Base-by-base conservation (phyloP, 2,113 vertebrate genomes). In the Caranx melampygus region DNA sequence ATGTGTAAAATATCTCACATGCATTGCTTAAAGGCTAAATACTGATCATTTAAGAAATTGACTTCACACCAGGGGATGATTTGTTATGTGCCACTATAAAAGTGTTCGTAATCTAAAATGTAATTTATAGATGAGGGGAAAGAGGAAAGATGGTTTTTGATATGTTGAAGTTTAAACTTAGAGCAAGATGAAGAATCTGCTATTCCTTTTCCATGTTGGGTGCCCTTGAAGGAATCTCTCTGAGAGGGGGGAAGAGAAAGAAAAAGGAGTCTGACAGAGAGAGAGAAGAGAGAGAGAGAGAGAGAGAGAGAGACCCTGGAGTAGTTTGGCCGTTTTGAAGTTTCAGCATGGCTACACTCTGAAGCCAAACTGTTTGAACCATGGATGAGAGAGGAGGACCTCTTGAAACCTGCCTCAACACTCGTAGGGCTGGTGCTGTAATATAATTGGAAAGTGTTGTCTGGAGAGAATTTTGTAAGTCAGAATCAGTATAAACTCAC, bases 351-450 rank as follows among this genome's bases (percentile, higher is more conserved):
- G 75, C 75, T 54, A 57, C 78, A 72, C 84, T 91, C 82, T 88
- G 84, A 92, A 86, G 87, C 71, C 71, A 75, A 77, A 81, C 73
- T 83, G 84, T 90, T 92, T 89, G 87, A 92, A 89, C 83, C 82
- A 34, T 62, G 75, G 64, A 80, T 51, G 75, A 82, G 66, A 84
- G 73, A 85, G 89, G 82, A 58, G 62, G 71, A 78, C 82, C 66
- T 83, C 73, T 79, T 67, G 55, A 88, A 87, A 83, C 73, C 52
- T 60, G 60, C 81, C 58, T 5, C 31, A 54, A 68, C 47, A 9
- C 51, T 82, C 80, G 59, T 58, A 40, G 78, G 74, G 67, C 52
- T 31, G 9, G 63, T 51, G 60, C 73, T 65, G 67, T 74, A 62
- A 75, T 60, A 72, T 79, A 87, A 85, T 83, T 89, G 79, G 60